Percentiles rank a stretch among this genome's conserved stretches.
Evolutionary conservation across 2,797 vertebrate genomes (phyloP).

Genomic region (Benthosema pterotum): DNA sequence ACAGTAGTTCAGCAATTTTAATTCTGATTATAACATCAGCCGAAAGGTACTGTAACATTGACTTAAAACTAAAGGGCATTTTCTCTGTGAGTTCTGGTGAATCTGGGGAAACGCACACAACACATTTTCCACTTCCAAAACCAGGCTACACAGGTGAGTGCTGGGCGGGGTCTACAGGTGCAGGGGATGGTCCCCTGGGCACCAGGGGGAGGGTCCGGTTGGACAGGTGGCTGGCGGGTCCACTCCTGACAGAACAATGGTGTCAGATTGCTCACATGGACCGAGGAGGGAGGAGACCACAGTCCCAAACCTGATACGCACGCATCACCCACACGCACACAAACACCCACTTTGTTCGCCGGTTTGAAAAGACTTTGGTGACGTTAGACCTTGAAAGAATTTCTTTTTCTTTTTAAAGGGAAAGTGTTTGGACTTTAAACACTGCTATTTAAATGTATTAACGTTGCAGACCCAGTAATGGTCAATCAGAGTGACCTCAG

Average conservation of each 20-base stretch:
- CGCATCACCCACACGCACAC: constrained; percentile 64
- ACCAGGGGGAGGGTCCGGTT: constrained; percentile 57
- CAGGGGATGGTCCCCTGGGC: constrained; percentile 59
- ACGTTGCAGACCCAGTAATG: constrained; percentile 15
- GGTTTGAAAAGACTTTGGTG: constrained; percentile 67
- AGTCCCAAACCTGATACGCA: constrained; percentile 67
- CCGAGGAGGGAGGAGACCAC: constrained; percentile 44
- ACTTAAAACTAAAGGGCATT: not conserved
- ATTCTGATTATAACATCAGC: not conserved
- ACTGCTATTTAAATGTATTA: constrained; percentile 43
- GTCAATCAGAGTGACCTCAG: constrained; percentile 11
- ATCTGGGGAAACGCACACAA: not conserved
- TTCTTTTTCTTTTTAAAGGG: constrained; percentile 78
- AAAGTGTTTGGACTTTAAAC: constrained; percentile 70
- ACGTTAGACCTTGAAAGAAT: constrained; percentile 65
- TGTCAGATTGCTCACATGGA: constrained; percentile 75
- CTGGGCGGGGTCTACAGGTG: constrained; percentile 71
- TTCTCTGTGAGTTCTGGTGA: not conserved
- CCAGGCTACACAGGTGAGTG: constrained; percentile 78
- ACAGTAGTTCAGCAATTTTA: constrained; percentile 65
- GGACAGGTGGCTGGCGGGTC: constrained; percentile 83
- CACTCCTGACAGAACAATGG: constrained; percentile 64
- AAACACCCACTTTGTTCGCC: constrained; percentile 67
- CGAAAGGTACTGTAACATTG: too few species aligned
- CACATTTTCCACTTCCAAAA: constrained; percentile 18